phyloP scores from a whole-genome alignment of 35 echinoderm and acorn worm genomes.

The Stichopus chloronotus region DNA sequence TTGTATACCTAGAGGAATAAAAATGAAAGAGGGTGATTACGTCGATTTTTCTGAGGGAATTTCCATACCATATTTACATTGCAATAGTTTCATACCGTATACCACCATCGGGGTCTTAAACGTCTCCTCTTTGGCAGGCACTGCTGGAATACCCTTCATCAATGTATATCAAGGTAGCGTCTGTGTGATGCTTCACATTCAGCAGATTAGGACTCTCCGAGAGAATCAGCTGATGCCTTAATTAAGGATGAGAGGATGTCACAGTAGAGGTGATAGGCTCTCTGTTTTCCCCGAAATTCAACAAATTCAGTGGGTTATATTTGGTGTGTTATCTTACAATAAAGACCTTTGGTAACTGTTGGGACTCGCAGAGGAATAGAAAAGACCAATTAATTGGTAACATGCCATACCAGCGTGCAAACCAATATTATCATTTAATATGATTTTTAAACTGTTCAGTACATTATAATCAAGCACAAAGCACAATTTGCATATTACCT shows the following conservation, averaged over 20 bases:
- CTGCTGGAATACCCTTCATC: constrained; percentile 79
- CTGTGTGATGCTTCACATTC: constrained; percentile 64
- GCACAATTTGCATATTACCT: too few relatives aligned
- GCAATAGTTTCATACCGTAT: too few relatives aligned
- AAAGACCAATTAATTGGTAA: too few relatives aligned
- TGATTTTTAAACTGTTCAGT: too few relatives aligned
- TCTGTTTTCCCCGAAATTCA: constrained; percentile 69
- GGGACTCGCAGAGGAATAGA: background rate
- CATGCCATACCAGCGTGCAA: too few relatives aligned
- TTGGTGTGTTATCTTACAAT: constrained; percentile 79
- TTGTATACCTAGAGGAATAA: too few relatives aligned
- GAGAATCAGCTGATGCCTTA: constrained; percentile 68
- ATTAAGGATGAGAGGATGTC: constrained; percentile 48
- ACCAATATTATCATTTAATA: too few relatives aligned
- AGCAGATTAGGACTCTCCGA: constrained; percentile 76
- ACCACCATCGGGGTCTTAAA: constrained; percentile 15
- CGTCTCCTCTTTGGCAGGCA: constrained; percentile 60
- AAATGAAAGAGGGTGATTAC: too few relatives aligned
- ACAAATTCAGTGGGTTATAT: constrained; percentile 36
- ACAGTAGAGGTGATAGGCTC: constrained; percentile 53
- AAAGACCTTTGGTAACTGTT: constrained; percentile 84
- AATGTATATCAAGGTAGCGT: constrained; percentile 83
- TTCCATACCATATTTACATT: too few relatives aligned
- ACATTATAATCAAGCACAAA: too few relatives aligned
- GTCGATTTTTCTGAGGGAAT: too few relatives aligned